Conservation (phyloP, 2,797 vertebrate species). For the Acipenser oxyrinchus region DNA sequence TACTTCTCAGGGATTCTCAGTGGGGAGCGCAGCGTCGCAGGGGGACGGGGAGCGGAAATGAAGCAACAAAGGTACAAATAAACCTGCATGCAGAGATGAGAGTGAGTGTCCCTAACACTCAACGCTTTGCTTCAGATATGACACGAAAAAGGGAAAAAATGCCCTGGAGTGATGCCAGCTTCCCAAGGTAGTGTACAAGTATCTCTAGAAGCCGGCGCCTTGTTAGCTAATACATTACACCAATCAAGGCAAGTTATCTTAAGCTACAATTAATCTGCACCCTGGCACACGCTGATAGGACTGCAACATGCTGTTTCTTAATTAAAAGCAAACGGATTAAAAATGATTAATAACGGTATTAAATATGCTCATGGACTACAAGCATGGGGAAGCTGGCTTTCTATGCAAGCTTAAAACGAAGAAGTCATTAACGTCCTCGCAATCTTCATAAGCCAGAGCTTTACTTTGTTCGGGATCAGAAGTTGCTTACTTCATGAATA, state of each 20-base stretch:
- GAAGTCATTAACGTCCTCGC: constrained; percentile 74
- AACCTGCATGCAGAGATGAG: constrained; percentile 54
- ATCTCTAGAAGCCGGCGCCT: constrained; percentile 82
- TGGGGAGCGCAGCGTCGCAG: constrained; percentile 17
- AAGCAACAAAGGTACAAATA: constrained; percentile 57
- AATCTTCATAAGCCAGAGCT: constrained; percentile 77
- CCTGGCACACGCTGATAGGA: constrained; percentile 99
- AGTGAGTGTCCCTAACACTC: constrained; percentile 57
- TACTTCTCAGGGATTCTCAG: neutral
- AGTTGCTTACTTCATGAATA: constrained; percentile 78
- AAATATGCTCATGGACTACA: constrained; percentile 99
- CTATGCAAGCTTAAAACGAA: constrained; percentile 75
- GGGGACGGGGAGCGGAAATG: constrained; percentile 38
- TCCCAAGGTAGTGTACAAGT: constrained; percentile 80
- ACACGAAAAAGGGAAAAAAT: constrained; percentile 34
- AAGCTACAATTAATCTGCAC: constrained; percentile 99
- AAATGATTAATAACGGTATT: constrained; percentile 99
- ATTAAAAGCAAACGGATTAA: constrained; percentile 99
- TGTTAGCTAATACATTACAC: constrained; percentile 99
- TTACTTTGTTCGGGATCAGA: constrained; percentile 78
- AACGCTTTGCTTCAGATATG: constrained; percentile 56
- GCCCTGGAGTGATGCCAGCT: constrained; percentile 77
- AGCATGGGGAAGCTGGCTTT: constrained; percentile 87
- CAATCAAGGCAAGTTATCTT: constrained; percentile 98
- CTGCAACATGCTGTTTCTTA: constrained; percentile 99